Percentiles rank a stretch among this genome's conserved stretches.
Evolutionary conservation across 2,113 vertebrate species (phyloP).

Genomic region (Axis porcinus): DNA sequence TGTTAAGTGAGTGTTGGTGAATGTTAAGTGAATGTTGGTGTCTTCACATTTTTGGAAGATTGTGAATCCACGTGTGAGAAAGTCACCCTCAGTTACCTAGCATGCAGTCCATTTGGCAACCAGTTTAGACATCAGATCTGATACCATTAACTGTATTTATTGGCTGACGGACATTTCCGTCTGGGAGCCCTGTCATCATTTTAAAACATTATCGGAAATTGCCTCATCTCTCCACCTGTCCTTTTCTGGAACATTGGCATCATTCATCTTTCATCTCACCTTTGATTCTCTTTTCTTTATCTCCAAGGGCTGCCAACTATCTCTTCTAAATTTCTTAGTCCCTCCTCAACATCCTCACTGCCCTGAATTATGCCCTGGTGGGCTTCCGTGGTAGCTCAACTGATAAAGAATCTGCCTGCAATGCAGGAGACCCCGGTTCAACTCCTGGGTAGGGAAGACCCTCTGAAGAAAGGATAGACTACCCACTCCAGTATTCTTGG

Average conservation of each 20-base stretch:
- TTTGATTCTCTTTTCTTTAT: neutral
- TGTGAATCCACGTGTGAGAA: rapidly evolving
- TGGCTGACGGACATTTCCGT: neutral
- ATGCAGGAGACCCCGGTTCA: neutral
- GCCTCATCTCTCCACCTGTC: neutral
- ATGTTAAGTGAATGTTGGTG: neutral
- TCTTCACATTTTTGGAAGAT: neutral
- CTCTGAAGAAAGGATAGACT: neutral
- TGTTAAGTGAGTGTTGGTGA: neutral
- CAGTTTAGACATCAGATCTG: neutral
- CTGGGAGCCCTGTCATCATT: neutral
- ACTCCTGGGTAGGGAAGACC: neutral
- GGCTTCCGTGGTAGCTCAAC: neutral
- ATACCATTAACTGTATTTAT: neutral
- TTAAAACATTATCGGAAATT: neutral
- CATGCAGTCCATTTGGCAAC: neutral
- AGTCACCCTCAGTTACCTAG: neutral
- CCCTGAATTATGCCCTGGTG: neutral
- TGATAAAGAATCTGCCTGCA: neutral
- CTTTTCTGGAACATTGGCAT: neutral
- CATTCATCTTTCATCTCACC: neutral
- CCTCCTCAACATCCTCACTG: neutral
- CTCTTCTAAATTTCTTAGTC: neutral
- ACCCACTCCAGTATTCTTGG: neutral
- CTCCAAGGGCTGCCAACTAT: neutral